Evolutionary conservation across 1,140 invertebrate genomes (phyloP).

Genomic region (Apolygus lucorum): DNA sequence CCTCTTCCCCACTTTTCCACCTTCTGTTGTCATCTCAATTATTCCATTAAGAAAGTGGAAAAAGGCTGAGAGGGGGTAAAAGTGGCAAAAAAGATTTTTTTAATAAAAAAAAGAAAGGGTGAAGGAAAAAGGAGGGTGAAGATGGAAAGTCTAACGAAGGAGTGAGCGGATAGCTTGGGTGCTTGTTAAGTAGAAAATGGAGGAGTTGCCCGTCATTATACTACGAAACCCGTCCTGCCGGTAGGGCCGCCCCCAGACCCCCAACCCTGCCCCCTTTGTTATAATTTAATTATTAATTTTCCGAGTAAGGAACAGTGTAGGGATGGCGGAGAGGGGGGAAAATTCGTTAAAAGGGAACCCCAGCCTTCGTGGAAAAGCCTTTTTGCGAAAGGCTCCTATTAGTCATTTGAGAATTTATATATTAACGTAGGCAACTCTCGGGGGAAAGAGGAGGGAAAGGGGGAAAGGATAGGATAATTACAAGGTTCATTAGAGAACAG

Average conservation of each 20-base stretch:
- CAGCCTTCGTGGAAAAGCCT: not conserved
- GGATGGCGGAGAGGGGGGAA: not conserved
- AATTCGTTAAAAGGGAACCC: not conserved
- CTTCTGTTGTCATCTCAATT: constrained; percentile 5
- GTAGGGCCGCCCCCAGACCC: too few species aligned
- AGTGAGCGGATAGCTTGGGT: not conserved
- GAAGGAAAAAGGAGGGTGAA: not conserved
- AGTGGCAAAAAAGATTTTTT: not conserved
- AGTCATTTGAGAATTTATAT: constrained; percentile 21
- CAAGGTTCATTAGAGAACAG: constrained; percentile 12
- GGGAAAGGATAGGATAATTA: constrained; percentile 9
- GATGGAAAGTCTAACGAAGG: constrained; percentile 13
- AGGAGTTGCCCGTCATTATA: not conserved
- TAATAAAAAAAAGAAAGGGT: not conserved
- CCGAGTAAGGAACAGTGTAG: not conserved
- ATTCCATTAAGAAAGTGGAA: not conserved
- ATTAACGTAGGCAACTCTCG: constrained; percentile 1
- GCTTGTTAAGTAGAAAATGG: constrained; percentile 7
- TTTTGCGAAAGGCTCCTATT: constrained; percentile 3
- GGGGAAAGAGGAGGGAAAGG: not conserved
- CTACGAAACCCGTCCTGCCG: too few species aligned
- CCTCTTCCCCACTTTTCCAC: not conserved
- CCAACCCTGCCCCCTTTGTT: not conserved
- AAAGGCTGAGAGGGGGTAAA: not conserved
- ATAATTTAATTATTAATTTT: constrained; percentile 21